phyloP scores from a whole-genome alignment of 2,888 invertebrate species.

The Cataglyphis rosenhaueri region DNA sequence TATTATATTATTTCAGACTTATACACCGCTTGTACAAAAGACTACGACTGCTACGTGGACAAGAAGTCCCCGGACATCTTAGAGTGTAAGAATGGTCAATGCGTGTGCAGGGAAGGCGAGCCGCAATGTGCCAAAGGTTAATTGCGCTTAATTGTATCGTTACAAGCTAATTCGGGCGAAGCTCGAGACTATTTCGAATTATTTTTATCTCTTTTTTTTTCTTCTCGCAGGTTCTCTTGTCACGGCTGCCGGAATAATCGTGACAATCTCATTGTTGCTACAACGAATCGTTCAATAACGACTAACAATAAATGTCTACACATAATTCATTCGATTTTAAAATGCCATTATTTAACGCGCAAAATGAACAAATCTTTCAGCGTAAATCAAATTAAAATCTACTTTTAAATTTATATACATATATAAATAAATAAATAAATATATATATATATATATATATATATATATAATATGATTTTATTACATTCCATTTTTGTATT shows the following conservation, averaged over 20 bases:
- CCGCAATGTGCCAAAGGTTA: conserved; percentile 72
- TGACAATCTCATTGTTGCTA: conserved; percentile 33
- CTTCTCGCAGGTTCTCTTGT: conserved; percentile 52
- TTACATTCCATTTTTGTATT: conserved; percentile 16
- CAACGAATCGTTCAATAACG: conserved; percentile 8
- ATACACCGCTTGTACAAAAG: conserved; percentile 63
- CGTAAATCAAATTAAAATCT: background rate
- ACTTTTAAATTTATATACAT: background rate
- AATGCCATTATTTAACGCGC: background rate
- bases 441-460: background rate
- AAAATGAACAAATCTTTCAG: background rate
- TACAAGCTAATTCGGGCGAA: conserved; percentile 46
- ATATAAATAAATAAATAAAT: background rate
- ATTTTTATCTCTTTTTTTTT: conserved; percentile 20
- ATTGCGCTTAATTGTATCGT: conserved; percentile 59
- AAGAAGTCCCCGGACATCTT: conserved; percentile 47
- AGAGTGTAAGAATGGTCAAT: conserved; percentile 69
- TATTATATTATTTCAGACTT: conserved; percentile 62
- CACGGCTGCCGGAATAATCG: conserved; percentile 25
- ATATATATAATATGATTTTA: background rate
- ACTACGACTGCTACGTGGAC: conserved; percentile 72
- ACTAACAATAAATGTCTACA: background rate
- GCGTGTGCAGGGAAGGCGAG: conserved; percentile 68
- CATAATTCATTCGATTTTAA: background rate
- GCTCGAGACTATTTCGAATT: conserved; percentile 12